phyloP scores from a whole-genome alignment of 2,113 vertebrate genomes.

The Rousettus leschenaultii region DNA sequence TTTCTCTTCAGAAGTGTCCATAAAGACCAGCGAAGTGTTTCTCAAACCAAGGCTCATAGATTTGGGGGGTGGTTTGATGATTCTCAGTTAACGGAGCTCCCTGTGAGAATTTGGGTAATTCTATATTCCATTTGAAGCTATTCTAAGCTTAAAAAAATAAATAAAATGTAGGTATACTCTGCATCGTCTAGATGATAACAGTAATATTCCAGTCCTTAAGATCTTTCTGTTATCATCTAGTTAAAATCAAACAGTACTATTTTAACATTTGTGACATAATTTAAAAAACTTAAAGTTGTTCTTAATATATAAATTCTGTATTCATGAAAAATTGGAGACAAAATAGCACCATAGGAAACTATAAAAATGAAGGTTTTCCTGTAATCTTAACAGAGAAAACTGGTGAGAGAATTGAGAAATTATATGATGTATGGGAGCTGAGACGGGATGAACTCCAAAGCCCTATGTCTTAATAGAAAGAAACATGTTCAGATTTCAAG shows the following conservation, averaged over 20 bases:
- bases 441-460: not conserved
- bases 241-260: not conserved
- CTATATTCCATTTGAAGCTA: not conserved
- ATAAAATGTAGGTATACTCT: not conserved
- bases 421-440: not conserved
- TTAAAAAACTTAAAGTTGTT: not conserved
- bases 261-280: conserved; percentile 1
- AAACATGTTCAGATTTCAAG: not conserved
- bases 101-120: not conserved
- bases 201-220: not conserved
- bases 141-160: not conserved
- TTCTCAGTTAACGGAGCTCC: not conserved
- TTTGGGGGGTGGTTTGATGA: not conserved
- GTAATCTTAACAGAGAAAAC: not conserved
- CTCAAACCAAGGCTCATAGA: not conserved
- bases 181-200: not conserved
- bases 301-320: not conserved
- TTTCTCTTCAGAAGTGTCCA: not conserved
- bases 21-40: not conserved
- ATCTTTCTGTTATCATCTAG: not conserved
- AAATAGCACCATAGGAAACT: not conserved
- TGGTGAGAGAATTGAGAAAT: not conserved
- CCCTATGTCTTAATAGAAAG: not conserved
- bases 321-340: not conserved
- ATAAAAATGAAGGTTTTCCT: not conserved